Evolutionary conservation across 2,113 vertebrate species (phyloP), one percentile per base, ranked within the genome.

Genomic region (Megalops atlanticus): DNA sequence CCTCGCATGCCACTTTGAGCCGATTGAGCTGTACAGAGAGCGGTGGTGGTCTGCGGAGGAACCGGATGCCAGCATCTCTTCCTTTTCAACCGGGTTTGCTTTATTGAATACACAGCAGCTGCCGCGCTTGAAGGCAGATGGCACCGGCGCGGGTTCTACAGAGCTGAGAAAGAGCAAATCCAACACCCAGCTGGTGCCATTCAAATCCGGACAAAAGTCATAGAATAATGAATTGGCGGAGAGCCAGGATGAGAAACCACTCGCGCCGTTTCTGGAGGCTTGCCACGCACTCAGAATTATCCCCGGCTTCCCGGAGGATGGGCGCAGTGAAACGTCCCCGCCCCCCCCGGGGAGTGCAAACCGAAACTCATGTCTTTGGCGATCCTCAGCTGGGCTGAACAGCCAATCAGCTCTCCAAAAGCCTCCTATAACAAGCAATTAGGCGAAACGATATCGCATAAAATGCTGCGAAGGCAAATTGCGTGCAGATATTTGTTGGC

Each of bases 201-300:
- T 70, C 77, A 81, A 54, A 71, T 39, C 58, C 43, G 18, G 45
- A 54, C 76, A 80, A 58, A 77, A 39, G 43, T 58, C 81, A 79
- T 69, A 69, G 54, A 76, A 77, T 78, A 27, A 78, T 79, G 84
- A 84, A 58, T 76, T 81, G 85, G 54, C 81, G 81, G 43, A 43
- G 45, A 74, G 54, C 54, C 74, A 80, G 43, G 36, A 35, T 39
- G 58, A 8, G 45, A 76, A 81, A 45, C 11, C 52, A 18, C 27
- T 21, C 21, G 18, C n/a, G 54, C 11, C 52, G 1, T 52, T 31
- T 33, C 31, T 69, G 80, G 80, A 41, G 5, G 0, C 2, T 6
- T 6, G 31, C 74, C 80, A 75, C n/a, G 10, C 15, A 3, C 54
- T 52, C n/a, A 21, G 24, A 49, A 49, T 38, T 35, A 33, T 52